Evolutionary conservation across 2,797 vertebrate species (phyloP).

Genomic region (Gadopsis marmoratus): DNA sequence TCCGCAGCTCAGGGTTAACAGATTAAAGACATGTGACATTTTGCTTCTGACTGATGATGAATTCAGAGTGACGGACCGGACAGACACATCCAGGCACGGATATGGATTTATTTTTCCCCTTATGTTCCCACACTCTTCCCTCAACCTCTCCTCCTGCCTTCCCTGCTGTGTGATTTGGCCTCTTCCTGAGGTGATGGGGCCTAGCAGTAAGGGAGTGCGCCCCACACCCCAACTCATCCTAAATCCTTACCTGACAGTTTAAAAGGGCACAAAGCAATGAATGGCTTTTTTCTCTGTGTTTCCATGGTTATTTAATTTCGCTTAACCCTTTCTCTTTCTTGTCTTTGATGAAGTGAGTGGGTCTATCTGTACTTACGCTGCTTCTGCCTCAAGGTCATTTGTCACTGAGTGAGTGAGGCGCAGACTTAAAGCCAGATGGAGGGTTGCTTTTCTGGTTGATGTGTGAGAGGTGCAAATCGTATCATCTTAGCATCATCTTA

Average conservation of each 20-base stretch:
- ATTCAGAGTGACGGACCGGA: constrained; percentile 70
- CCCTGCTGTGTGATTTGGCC: constrained; percentile 56
- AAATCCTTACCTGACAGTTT: constrained; percentile 84
- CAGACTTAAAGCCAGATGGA: constrained; percentile 28
- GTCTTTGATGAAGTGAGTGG: constrained; percentile 71
- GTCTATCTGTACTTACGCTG: constrained; percentile 58
- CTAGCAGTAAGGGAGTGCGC: constrained; percentile 62
- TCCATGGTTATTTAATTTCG: constrained; percentile 74
- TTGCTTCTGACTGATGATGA: constrained; percentile 74
- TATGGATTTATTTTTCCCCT: constrained; percentile 75
- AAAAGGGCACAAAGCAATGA: constrained; percentile 79
- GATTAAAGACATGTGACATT: constrained; percentile 82
- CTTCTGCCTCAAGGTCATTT: constrained; percentile 69
- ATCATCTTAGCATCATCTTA: too few species aligned
- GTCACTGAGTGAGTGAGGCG: constrained; percentile 53
- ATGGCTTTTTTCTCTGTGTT: constrained; percentile 73
- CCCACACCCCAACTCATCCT: constrained; percentile 71
- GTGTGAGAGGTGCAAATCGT: constrained; percentile 29
- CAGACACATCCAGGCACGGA: constrained; percentile 58
- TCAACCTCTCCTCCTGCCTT: constrained; percentile 20
- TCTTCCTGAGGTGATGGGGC: constrained; percentile 62
- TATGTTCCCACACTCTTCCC: constrained; percentile 39
- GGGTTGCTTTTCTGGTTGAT: not conserved
- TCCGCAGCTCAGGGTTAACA: constrained; percentile 54
- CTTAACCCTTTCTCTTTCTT: constrained; percentile 69